Evolutionary conservation across 2,888 invertebrate genomes (phyloP), one percentile per base, ranked within the genome.

Genomic region (Plebejus anna): DNA sequence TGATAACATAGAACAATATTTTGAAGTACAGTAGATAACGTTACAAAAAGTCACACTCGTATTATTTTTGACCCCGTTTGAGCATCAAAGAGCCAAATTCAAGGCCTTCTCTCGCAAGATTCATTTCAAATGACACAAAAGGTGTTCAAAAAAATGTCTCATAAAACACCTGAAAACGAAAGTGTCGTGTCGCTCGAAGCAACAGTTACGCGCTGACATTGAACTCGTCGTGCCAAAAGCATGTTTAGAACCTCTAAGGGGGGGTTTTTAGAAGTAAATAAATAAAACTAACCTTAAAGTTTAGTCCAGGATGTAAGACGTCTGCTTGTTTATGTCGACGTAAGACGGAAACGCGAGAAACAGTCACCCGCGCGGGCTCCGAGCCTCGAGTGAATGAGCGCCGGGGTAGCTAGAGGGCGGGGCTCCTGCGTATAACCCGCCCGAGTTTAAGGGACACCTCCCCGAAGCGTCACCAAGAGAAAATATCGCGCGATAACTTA

Each of bases 321-420:
- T 66, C 13, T 78, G 80, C 78, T 83, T 89, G 89, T 90, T 90
- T 89, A 87, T 89, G 83, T 87, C 81, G 80, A 81, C 82, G 85
- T 82, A 84, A 86, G 84, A 85, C 86, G 86, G 84, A 32, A 73
- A 32, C 73, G 51, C 83, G 82, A 80, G 36, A 79, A 78, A 80
- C 88, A 84, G 81, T 81, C 82, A 82, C 82, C 84, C 51, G 77
- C 80, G 77, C 85, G 87, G 85, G 81, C 80, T 82, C 77, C 79
- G 80, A 81, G 83, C 83, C 86, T 83, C 85, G 88, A 89, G 88
- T 92, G 92, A 92, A 92, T 92, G 92, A 88, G 89, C 81, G 82
- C 82, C 87, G 88, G 90, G 90, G 89, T 86, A 82, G 88, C 81
- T 79, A 80, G 87, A 88, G 89, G 92, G 92, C 89, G 91, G 90